Percentiles rank a stretch among this genome's conserved stretches.
Evolutionary conservation across 37 sponge, comb jelly and placozoan species (phyloP).

Genomic region (Spongilla lacustris): DNA sequence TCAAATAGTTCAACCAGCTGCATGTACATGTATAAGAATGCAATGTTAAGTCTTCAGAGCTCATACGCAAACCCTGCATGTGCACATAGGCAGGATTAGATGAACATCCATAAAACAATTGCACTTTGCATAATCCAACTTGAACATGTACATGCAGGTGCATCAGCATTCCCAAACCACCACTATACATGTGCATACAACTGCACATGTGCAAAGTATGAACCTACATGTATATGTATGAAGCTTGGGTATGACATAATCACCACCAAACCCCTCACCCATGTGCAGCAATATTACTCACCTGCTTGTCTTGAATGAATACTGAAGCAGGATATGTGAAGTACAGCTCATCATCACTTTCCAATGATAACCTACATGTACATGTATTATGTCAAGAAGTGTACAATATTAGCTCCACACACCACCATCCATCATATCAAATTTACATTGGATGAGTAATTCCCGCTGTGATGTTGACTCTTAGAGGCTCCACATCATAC

Average conservation of each 20-base stretch:
- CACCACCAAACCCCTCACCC: neutral
- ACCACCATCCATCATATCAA: neutral
- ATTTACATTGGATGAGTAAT: slow-evolving; percentile 40
- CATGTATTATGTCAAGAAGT: neutral
- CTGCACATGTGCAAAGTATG: too few relatives aligned
- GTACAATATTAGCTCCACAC: too few relatives aligned
- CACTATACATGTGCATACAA: too few relatives aligned
- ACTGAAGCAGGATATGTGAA: slow-evolving; percentile 45
- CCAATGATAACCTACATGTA: slow-evolving; percentile 44
- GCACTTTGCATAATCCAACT: too few relatives aligned
- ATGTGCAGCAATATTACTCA: neutral
- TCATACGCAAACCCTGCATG: too few relatives aligned
- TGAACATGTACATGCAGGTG: too few relatives aligned
- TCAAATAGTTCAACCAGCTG: neutral
- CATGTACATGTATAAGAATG: too few relatives aligned
- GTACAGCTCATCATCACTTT: slow-evolving; percentile 44
- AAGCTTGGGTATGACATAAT: neutral
- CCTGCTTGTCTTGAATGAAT: slow-evolving; percentile 13
- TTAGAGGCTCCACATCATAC: slow-evolving; percentile 47
- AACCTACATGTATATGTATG: neutral
- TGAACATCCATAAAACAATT: too few relatives aligned
- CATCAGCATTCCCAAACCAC: too few relatives aligned
- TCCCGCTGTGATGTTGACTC: slow-evolving; percentile 45
- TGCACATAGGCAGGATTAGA: too few relatives aligned
- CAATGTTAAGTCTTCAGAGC: neutral